These are phyloP conservation scores for Parochlus steinenii DNA, from an alignment of 2,888 invertebrate genomes.

Conservation along the genomic window DNA sequence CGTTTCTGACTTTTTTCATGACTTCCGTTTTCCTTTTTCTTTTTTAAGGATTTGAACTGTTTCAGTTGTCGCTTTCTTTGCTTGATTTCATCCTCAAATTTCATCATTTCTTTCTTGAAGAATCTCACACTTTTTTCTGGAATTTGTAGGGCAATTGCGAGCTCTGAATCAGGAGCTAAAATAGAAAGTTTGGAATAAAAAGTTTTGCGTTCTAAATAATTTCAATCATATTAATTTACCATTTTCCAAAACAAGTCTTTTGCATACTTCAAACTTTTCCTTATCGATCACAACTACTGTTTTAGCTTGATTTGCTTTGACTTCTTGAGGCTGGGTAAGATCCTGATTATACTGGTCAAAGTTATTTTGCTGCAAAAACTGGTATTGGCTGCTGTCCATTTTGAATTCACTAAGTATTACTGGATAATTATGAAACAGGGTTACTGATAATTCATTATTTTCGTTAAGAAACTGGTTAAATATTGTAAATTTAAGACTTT, in stretches of 20 bases:
- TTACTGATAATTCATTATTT: no score
- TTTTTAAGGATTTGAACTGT: no score
- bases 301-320: no score
- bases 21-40: no score
- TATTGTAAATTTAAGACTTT: no score
- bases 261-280: slow-evolving; percentile 4
- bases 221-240: not conserved
- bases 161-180: slow-evolving; percentile 9
- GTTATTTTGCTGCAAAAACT: no score
- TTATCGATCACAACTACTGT: slow-evolving; percentile 9
- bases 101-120: slow-evolving; percentile 11
- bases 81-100: slow-evolving; percentile 5
- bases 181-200: not conserved
- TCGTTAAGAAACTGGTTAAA: no score
- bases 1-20: not conserved
- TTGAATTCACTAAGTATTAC: no score
- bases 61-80: slow-evolving; percentile 1
- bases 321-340: no score
- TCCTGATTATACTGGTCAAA: no score
- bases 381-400: no score
- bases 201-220: not conserved
- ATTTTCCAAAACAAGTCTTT: slow-evolving; percentile 8
- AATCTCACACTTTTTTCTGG: slow-evolving; percentile 4
- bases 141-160: slow-evolving; percentile 2
- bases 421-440: no score